These are phyloP conservation scores for Thaleichthys pacificus DNA, from an alignment of 2,797 vertebrate species.

Conservation along the genomic window DNA sequence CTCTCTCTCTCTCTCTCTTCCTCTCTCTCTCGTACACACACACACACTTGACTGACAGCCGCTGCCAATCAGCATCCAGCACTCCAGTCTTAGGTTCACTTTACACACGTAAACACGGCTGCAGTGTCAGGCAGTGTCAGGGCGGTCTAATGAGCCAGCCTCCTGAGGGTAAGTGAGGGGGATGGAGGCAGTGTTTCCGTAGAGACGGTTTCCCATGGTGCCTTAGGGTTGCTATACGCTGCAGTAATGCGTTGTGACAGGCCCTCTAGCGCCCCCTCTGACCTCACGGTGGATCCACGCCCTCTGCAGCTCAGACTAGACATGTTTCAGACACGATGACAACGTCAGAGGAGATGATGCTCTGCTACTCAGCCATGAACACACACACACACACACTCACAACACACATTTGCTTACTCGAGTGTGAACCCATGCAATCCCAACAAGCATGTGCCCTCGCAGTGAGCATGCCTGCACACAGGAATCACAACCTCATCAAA, in stretches of 20 bases:
- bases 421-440: conserved; percentile 28
- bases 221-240: conserved; percentile 33
- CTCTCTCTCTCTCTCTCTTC: no score
- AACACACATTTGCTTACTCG: background rate
- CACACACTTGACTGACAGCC: conserved; percentile 37
- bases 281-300: conserved; percentile 36
- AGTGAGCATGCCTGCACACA: conserved; percentile 21
- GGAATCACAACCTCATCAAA: conserved; percentile 18
- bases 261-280: conserved; percentile 47
- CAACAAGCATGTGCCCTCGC: conserved; percentile 42
- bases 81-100: background rate
- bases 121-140: conserved; percentile 9
- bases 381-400: background rate
- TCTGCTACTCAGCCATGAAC: no score
- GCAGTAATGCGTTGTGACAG: conserved; percentile 55
- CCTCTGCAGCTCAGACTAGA: conserved; percentile 50
- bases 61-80: conserved; percentile 30
- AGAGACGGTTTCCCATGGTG: conserved; percentile 48
- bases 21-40: background rate
- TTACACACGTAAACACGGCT: no score
- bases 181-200: conserved; percentile 34
- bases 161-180: conserved; percentile 20
- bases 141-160: conserved; percentile 47
- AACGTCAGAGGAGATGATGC: background rate
- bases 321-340: conserved; percentile 64